A percentile compares a stretch with the other conserved stretches of the same genome.
Conservation (phyloP, 1,140 invertebrate species). For the Euura lappo region DNA sequence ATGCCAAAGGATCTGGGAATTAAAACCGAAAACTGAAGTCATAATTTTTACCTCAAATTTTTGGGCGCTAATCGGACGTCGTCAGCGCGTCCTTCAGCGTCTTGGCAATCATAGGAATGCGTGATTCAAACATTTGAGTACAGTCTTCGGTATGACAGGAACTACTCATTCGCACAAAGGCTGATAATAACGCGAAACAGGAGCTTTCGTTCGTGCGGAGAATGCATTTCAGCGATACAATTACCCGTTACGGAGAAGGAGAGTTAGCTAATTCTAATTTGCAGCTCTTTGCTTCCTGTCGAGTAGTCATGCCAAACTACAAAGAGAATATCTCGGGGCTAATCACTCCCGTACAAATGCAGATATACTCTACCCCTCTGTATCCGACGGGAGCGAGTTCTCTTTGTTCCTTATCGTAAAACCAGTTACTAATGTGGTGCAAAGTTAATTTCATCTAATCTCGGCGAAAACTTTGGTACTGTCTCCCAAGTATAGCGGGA, state of each 20-base stretch:
- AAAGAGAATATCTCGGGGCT: constrained; percentile 2
- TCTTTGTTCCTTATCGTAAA: constrained; percentile 16
- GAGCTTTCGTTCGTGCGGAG: not conserved
- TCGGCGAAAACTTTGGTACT: not conserved
- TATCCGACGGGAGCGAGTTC: not conserved
- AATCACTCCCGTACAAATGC: not conserved
- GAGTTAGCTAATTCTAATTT: not conserved
- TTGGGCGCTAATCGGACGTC: too few relatives aligned
- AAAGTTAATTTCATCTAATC: constrained; percentile 15
- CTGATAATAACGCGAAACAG: not conserved
- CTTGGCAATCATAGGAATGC: too few relatives aligned
- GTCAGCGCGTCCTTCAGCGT: too few relatives aligned
- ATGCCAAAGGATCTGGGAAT: too few relatives aligned
- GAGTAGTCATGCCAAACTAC: not conserved
- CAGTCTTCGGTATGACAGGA: too few relatives aligned
- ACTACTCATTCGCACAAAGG: not conserved
- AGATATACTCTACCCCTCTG: not conserved
- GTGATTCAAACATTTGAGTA: too few relatives aligned
- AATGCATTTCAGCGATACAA: constrained; percentile 1
- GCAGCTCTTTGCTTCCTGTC: not conserved
- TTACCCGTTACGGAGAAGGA: not conserved
- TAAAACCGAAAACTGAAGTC: too few relatives aligned
- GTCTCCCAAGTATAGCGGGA: not conserved
- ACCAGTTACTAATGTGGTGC: constrained; percentile 11
- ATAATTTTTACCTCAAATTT: too few relatives aligned